Base-by-base conservation (phyloP, 2,113 vertebrate species). In the Phyllopteryx taeniolatus region DNA sequence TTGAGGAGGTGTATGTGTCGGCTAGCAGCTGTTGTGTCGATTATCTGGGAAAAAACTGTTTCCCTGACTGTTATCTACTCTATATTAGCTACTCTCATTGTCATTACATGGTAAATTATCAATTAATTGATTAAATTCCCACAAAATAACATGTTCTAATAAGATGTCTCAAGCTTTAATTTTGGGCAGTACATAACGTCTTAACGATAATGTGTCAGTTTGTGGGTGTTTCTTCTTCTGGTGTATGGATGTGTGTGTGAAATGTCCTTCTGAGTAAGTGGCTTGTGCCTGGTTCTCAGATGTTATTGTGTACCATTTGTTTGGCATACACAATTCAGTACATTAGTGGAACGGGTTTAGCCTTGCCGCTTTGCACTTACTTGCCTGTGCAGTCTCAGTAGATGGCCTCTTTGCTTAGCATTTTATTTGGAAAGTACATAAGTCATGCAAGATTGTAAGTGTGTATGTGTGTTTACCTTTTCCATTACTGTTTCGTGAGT, bases 401-500 rank as follows among this genome's bases (percentile, higher is more conserved):
- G 69, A 65, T 56, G 49, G 62, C 64, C 47, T 78, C 22, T 64
- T 27, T 39, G 47, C 51, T 81, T 67, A 70, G 33, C 51, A 54
- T 42, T 78, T 66, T 67, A 49, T 76, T 76, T 73, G 71, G 64
- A 14, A 31, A 61, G 42, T 63, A 12, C 35, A 65, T 42, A n/a
- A 13, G 51, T 67, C 70, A 62, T 76, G 43, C 73, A n/a, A 33
- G 56, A 64, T 35, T 65, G 20, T 67, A 5, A n/a, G 57, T 54
- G 43, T 56, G 39, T 67, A 8, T 67, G 3, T 67, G 2, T 70
- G 69, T 39, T 39, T 75, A 42, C 47, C 46, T 22, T 31, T 1
- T 78, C 77, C 70, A 81, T 75, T 81, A 73, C 78, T 79, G 67
- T 61, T 2, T 57, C 46, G 47, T 69, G 66, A 76, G 74, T 77